phyloP scores from a whole-genome alignment of 2,888 invertebrate species.

The Drosophila tanythrix region DNA sequence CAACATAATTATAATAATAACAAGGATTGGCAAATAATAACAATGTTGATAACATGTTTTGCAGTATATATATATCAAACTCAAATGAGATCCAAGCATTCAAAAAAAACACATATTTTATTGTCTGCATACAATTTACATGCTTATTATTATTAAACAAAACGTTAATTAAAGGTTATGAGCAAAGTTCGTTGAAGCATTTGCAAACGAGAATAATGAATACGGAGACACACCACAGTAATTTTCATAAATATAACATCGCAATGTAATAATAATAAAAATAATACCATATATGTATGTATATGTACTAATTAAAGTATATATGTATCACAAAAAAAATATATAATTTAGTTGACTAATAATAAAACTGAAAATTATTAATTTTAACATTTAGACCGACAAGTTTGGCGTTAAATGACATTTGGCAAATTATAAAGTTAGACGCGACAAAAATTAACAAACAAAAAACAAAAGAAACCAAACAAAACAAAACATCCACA shows the following conservation, averaged over 20 bases:
- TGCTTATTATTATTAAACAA: conserved; percentile 59
- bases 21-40: conserved; percentile 58
- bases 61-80: conserved; percentile 50
- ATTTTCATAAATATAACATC: conserved; percentile 61
- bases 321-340: conserved; percentile 52
- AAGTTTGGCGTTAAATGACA: conserved; percentile 16
- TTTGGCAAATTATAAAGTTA: conserved; percentile 11
- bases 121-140: conserved; percentile 67
- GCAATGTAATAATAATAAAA: conserved; percentile 41
- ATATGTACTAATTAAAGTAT: conserved; percentile 75
- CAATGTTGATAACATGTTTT: conserved; percentile 63
- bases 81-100: conserved; percentile 48
- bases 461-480: background rate
- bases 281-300: conserved; percentile 61
- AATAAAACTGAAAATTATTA: conserved; percentile 49
- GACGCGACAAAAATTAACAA: background rate
- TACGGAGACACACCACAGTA: conserved; percentile 31
- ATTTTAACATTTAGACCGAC: conserved; percentile 43
- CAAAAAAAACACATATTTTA: conserved; percentile 56
- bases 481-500: conserved; percentile 1
- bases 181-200: conserved; percentile 65
- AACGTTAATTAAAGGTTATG: conserved; percentile 46
- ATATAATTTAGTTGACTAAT: conserved; percentile 76
- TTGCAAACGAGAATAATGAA: conserved; percentile 47
- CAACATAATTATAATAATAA: conserved; percentile 24